Evolutionary conservation across 2,888 invertebrate genomes (phyloP), one percentile per base, ranked within the genome.

Genomic region (Leptarthrus brevirostris): DNA sequence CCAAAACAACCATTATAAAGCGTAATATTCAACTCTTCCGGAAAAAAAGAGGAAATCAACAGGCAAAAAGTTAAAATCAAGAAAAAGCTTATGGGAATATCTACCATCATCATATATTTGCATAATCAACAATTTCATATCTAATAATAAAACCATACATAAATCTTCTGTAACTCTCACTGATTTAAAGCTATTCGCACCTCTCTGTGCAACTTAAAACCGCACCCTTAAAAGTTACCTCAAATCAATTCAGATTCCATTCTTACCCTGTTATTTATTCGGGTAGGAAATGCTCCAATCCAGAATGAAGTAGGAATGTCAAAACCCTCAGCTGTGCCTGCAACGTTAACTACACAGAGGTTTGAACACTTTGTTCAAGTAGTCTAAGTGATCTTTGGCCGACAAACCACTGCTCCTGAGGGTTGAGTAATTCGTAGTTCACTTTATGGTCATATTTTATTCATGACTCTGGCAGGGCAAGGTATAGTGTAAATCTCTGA

Each of bases 391-490:
- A 61, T 61, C 61, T 61, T 40, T 20, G 18, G 12, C 61, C 18
- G 61, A 36, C 61, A 36, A 61, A 61, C 36, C 61, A 40, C 16
- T 20, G 22, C n/a, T 61, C 22, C 20, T 36, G 40, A 61, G 61
- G 61, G 61, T 61, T 61, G 61, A 61, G 40, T 36, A 61, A 61
- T 61, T 61, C 61, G 61, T 61, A 61, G 61, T 61, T 61, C 61
- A 40, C 61, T 70, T 70, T 70, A 34, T 70, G 52, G 52, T 70
- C 69, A 70, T 70, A 70, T 70, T 70, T 70, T 70, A 70, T 70
- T 70, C 69, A 70, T 70, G 69, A 70, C 30, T 30, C 16, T 44
- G 20, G 20, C 34, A 61, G 61, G 40, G 20, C 36, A 61, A 61
- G 61, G 61, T 61, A 36, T 61, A 61, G 61, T 61, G 61, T 61